Base-by-base conservation (phyloP, 2,113 vertebrate genomes). In the Rynchops niger region DNA sequence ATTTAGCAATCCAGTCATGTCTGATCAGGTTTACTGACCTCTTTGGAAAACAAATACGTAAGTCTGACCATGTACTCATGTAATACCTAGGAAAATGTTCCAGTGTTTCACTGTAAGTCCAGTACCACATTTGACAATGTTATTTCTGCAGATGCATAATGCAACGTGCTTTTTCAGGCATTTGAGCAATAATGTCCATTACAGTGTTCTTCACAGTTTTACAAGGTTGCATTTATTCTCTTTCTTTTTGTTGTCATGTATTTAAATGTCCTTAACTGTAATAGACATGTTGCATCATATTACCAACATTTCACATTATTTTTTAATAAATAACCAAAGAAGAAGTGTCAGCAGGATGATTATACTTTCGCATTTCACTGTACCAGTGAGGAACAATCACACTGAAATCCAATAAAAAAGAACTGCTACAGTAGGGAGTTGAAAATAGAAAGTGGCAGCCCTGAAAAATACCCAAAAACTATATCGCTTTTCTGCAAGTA, bases 361-460 rank as follows among this genome's bases (percentile, higher is more conserved):
- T 95, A 84, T 52, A 47, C 55, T 89, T 95, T 70, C 52, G 79
- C 34, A 66, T 81, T 84, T 70, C 45, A 67, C 63, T 63, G 15
- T 78, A 56, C 5, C 56, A 83, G 36, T 43, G 43, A 94, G 32
- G 26, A 93, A 65, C 36, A 96, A 84, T 70, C 76, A 82, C 19
- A 21, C 36, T 40, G 20, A 65, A 88, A 94, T 70, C 38, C 53
- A 90, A 38, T 29, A 69, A 62, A 88, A 90, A 92, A 43, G 9
- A 74, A 62, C 23, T 65, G 42, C 26, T 86, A 17, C 9, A 56
- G 50, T 1, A 78, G 34, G 26, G 45, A 86, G 21, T 8, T 83
- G 40, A 82, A 94, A 96, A 96, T 58, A 77, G 38, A 86, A 89
- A 29, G n/a, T 92, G 87, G 38, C 42, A 96, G 38, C 45, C 49